phyloP scores from a whole-genome alignment of 1,140 invertebrate species.

The Solen grandis region DNA sequence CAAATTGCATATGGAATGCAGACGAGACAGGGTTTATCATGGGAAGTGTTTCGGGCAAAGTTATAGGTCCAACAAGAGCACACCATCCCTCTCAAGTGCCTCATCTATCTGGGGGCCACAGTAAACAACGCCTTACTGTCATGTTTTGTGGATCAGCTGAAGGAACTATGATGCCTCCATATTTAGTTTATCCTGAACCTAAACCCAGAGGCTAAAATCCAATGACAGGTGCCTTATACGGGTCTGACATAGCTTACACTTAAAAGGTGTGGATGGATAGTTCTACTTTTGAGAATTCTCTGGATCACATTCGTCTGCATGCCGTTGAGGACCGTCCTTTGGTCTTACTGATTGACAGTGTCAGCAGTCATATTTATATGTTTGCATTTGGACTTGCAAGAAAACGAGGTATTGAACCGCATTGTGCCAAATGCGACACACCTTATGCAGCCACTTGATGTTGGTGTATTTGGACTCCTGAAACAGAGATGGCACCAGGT shows the following conservation, averaged over 20 bases:
- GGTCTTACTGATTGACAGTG: conserved; percentile 53
- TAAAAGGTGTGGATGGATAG: conserved; percentile 54
- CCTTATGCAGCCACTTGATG: conserved; percentile 58
- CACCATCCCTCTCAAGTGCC: neutral
- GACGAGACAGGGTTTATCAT: conserved; percentile 31
- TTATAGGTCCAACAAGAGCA: conserved; percentile 18
- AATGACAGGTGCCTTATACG: neutral
- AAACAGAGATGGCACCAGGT: conserved; percentile 47
- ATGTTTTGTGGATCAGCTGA: conserved; percentile 19
- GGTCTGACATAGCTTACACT: conserved; percentile 35
- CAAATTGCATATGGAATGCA: conserved; percentile 35
- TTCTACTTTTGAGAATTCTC: conserved; percentile 44
- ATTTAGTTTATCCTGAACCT: conserved; percentile 26
- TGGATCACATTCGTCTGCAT: conserved; percentile 54
- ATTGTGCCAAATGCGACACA: conserved; percentile 57
- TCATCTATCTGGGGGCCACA: conserved; percentile 7
- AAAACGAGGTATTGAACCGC: conserved; percentile 37
- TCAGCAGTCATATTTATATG: conserved; percentile 36
- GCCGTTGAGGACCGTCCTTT: conserved; percentile 45
- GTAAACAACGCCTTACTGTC: conserved; percentile 23
- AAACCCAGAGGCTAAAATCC: conserved; percentile 7
- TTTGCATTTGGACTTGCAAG: conserved; percentile 26
- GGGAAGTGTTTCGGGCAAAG: conserved; percentile 27
- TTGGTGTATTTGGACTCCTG: conserved; percentile 50
- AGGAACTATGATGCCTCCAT: conserved; percentile 37